phyloP scores from a whole-genome alignment of 2,113 vertebrate genomes.

The Indri indri region DNA sequence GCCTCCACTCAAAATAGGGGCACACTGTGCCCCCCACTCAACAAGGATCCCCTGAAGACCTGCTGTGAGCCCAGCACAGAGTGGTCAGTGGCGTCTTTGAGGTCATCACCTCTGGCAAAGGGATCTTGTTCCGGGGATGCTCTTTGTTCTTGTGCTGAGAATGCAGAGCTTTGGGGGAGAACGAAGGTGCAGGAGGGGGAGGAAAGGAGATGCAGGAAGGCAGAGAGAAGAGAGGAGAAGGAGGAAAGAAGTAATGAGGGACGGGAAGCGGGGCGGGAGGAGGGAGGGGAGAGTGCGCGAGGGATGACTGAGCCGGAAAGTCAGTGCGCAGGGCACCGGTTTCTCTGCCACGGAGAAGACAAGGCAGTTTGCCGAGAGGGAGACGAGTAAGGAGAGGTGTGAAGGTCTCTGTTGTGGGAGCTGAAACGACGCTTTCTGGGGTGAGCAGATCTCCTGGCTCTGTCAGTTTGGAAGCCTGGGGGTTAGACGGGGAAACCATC shows the following conservation, averaged over 20 bases:
- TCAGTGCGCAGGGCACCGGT: neutral
- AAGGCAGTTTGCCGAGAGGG: neutral
- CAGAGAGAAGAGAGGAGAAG: neutral
- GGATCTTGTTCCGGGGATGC: neutral
- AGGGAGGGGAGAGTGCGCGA: neutral
- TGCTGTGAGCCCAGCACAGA: fast-evolving
- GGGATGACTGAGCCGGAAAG: neutral
- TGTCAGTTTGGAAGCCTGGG: neutral
- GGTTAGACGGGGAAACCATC: too few species aligned
- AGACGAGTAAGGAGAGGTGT: neutral
- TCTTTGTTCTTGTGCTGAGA: neutral
- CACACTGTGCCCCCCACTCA: neutral
- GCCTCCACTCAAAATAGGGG: neutral
- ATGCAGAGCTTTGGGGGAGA: neutral
- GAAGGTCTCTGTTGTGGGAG: fast-evolving
- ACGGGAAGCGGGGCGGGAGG: too few species aligned
- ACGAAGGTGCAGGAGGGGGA: neutral
- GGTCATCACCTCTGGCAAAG: neutral
- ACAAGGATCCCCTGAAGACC: neutral
- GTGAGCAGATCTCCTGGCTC: fast-evolving
- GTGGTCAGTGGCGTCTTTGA: neutral
- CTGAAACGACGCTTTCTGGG: neutral
- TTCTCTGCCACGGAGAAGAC: neutral
- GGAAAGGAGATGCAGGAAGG: neutral
- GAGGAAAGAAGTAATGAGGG: too few species aligned